These are phyloP conservation scores for Unio delphinus DNA, from an alignment of 2,888 invertebrate genomes.

Conservation along the genomic window DNA sequence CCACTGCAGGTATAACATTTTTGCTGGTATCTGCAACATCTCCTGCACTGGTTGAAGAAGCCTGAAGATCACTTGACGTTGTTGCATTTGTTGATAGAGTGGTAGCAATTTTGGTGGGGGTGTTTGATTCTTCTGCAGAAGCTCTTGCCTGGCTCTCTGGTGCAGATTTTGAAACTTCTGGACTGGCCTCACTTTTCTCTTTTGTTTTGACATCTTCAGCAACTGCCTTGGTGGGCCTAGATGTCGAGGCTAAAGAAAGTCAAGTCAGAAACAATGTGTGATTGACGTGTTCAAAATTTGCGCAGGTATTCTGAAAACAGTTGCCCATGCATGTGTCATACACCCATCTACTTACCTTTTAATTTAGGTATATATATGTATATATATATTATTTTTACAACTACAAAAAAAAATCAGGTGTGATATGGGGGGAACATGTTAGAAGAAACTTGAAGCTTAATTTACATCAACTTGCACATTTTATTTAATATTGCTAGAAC, in stretches of 20 bases:
- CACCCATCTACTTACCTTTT: no score
- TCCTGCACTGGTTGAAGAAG: constrained; percentile 5
- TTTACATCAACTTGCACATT: no score
- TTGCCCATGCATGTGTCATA: no score
- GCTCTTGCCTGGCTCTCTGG: constrained; percentile 3
- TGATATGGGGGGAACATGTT: no score
- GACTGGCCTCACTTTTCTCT: constrained; percentile 1
- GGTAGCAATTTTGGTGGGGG: constrained; percentile 13
- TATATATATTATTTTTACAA: no score
- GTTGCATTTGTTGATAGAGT: constrained; percentile 13
- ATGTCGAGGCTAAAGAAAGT: constrained; percentile 3
- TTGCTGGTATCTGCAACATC: background rate
- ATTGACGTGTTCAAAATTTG: no score
- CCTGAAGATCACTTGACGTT: constrained; percentile 3
- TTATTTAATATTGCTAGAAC: no score
- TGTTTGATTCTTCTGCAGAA: constrained; percentile 1
- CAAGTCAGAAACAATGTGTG: no score
- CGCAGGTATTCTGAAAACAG: no score
- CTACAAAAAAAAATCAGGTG: no score
- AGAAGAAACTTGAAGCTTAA: no score
- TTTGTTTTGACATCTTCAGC: constrained; percentile 8
- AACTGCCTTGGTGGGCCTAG: constrained; percentile 10
- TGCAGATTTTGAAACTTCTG: constrained; percentile 7
- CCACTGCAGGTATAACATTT: constrained; percentile 3
- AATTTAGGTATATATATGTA: no score